Base-by-base conservation (phyloP, 2,113 vertebrate species). In the Tyto alba region DNA sequence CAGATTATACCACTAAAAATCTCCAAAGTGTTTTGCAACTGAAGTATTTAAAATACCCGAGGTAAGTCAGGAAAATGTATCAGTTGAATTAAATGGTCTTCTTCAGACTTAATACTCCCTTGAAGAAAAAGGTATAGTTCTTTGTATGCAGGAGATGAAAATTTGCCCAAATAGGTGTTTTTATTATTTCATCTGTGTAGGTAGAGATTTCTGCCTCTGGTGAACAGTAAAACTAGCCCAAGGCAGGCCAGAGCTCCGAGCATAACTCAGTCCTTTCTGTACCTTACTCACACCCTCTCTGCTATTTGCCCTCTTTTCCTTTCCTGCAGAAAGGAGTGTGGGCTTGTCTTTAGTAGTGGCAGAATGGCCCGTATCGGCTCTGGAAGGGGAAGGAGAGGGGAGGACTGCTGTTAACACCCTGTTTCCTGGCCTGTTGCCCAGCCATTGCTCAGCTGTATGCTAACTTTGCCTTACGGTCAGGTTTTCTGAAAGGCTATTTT, bases 201-300 rank as follows among this genome's bases (percentile, higher is more conserved):
- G 16, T 62, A 41, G 40, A 79, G 15, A 56, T 57, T 74, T 52
- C 38, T 64, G 55, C 25, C 21, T 68, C 36, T 73, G 32, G 26
- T 50, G 55, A 68, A 20, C 19, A n/a, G 47, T 23, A 62, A 55
- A 48, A 72, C 60, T 73, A 45, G 60, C 23, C 15, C 27, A 20
- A 60, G 55, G 66, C 60, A 62, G n/a, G 22, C 12, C 67, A 34
- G 55, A 87, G 41, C 59, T 30, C 20, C 3, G 60, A 19, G 67
- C 1, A 0, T 21, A 19, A 16, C 2, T 1, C 40, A 6, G 47
- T 2, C 1, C 47, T 34, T 22, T 11, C 67, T 62, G 45, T 34
- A 13, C 64, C 38, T 38, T 26, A 10, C 47, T 36, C 16, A 7
- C 9, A 4, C 7, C 16, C 29, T 9, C 29, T 57, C 34, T 59